Percentiles rank a stretch among this genome's conserved stretches.
These are phyloP conservation scores for Sicus ferrugineus DNA, from an alignment of 2,888 invertebrate genomes.

Conservation along the genomic window DNA sequence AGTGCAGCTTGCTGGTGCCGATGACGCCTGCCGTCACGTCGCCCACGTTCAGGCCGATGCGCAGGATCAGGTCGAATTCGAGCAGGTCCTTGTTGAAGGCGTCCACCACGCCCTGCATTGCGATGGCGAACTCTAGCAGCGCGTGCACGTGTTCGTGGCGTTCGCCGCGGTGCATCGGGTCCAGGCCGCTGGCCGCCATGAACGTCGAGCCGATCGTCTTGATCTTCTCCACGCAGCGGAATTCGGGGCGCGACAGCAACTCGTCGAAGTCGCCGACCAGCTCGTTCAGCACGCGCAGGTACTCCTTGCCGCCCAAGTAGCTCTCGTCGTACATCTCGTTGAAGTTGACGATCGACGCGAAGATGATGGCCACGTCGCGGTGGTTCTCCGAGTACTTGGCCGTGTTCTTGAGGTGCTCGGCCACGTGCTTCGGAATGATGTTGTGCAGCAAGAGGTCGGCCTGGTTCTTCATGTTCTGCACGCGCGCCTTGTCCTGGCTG, in stretches of 20 bases:
- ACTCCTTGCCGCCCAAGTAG: slow-evolving; percentile 93
- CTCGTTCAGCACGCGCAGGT: slow-evolving; percentile 92
- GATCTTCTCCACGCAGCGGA: slow-evolving; percentile 92
- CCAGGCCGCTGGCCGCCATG: slow-evolving; percentile 96
- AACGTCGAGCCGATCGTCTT: slow-evolving; percentile 97
- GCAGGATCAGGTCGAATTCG: slow-evolving; percentile 85
- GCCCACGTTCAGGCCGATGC: slow-evolving; percentile 91
- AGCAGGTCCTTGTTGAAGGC: slow-evolving; percentile 90
- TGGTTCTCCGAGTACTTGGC: slow-evolving; percentile 96
- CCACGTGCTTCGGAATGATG: slow-evolving; percentile 95
- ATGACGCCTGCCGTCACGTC: slow-evolving; percentile 97
- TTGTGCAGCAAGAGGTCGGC: slow-evolving; percentile 97
- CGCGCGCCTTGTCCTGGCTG: slow-evolving; percentile 84
- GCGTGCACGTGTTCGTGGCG: slow-evolving; percentile 80
- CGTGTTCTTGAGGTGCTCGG: slow-evolving; percentile 90
- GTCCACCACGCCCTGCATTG: slow-evolving; percentile 86
- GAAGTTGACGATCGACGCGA: slow-evolving; percentile 96
- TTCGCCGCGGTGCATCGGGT: slow-evolving; percentile 77
- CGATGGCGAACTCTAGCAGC: slow-evolving; percentile 91
- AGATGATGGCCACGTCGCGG: slow-evolving; percentile 90
- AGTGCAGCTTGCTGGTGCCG: slow-evolving; percentile 93
- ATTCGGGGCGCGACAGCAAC: slow-evolving; percentile 80
- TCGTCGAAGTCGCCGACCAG: slow-evolving; percentile 97
- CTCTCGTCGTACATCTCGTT: slow-evolving; percentile 98
- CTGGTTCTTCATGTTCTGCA: slow-evolving; percentile 92